These are phyloP conservation scores for Columbina picui DNA, from an alignment of 2,113 vertebrate species.

Conservation along the genomic window DNA sequence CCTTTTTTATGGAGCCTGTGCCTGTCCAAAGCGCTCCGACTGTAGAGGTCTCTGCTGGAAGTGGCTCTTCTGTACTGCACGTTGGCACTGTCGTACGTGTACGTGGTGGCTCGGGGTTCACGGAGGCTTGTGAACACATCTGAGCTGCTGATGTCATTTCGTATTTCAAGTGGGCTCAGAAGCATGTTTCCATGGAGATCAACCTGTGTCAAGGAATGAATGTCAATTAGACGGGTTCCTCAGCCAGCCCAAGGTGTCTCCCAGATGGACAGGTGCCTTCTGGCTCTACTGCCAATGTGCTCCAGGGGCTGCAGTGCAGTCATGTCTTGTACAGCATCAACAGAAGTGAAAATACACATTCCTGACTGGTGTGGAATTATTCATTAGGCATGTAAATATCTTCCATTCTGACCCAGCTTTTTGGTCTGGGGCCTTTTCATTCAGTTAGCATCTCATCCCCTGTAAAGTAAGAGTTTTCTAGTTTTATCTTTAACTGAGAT, in stretches of 20 bases:
- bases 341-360: not conserved
- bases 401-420: not conserved
- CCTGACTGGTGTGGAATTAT: not conserved
- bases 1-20: conserved; percentile 84
- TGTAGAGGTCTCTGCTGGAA: conserved; percentile 84
- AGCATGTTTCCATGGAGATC: conserved; percentile 89
- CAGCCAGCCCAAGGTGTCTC: not conserved
- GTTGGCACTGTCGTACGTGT: conserved; percentile 85
- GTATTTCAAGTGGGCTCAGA: conserved; percentile 83
- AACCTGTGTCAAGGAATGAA: conserved; percentile 77
- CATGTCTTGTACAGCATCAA: not conserved
- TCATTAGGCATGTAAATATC: not conserved
- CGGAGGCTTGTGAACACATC: conserved; percentile 77
- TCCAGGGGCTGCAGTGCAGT: not conserved
- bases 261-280: not conserved
- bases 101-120: conserved; percentile 81
- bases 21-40: conserved; percentile 79
- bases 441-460: not conserved
- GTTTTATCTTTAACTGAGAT: not conserved
- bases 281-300: not conserved
- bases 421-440: not conserved
- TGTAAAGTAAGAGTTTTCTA: not conserved
- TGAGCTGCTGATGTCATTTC: conserved; percentile 80
- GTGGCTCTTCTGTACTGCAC: conserved; percentile 88
- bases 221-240: conserved; percentile 25